A percentile compares a stretch with the other conserved stretches of the same genome.
Evolutionary conservation across 2,113 vertebrate species (phyloP).

Genomic region (Phaethornis superciliosus): DNA sequence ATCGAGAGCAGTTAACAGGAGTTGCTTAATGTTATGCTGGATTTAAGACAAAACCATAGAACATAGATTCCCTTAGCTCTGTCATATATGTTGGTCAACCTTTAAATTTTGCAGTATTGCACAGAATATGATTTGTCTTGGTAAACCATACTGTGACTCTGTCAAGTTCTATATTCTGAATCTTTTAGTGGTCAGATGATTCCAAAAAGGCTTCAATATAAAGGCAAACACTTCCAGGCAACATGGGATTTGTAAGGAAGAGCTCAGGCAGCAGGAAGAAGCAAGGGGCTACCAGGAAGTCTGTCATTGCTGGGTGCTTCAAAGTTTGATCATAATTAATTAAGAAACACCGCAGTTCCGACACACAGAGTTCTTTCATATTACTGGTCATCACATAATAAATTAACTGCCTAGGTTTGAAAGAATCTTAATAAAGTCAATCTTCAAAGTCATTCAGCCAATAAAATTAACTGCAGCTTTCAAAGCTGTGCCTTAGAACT

Average conservation of each 20-base stretch:
- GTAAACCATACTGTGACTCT: not conserved
- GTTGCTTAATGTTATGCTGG: conserved; percentile 8
- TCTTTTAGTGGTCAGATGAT: not conserved
- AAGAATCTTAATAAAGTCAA: conserved; percentile 18
- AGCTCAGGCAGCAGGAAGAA: not conserved
- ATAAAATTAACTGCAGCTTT: not conserved
- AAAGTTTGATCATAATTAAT: not conserved
- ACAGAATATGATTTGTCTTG: not conserved
- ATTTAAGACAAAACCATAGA: not conserved
- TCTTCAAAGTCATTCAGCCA: not conserved
- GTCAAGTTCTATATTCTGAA: not conserved
- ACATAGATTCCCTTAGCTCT: not conserved
- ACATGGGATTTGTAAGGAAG: not conserved
- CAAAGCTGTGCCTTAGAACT: not conserved
- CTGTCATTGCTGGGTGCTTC: not conserved
- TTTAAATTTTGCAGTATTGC: not conserved
- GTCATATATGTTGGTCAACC: not conserved
- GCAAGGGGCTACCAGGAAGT: not conserved
- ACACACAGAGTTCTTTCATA: conserved; percentile 2
- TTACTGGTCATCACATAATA: not conserved
- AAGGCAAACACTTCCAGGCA: not conserved
- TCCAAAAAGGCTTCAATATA: not conserved
- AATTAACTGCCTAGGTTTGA: not conserved
- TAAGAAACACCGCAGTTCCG: not conserved
- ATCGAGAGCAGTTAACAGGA: not conserved